phyloP scores from a whole-genome alignment of 2,888 invertebrate genomes.

The Trachelus tabidus region DNA sequence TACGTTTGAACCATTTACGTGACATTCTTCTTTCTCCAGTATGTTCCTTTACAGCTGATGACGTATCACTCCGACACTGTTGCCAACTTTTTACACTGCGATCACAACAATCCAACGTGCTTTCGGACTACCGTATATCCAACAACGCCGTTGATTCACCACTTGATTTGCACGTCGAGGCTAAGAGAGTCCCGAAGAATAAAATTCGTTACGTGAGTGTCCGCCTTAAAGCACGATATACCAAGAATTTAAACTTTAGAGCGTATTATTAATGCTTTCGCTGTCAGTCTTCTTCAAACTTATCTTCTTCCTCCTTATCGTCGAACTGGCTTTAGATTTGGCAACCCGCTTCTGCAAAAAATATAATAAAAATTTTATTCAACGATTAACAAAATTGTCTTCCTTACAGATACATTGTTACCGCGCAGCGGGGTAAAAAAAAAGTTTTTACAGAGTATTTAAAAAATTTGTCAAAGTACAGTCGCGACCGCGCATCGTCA shows the following conservation, averaged over 20 bases:
- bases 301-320: not conserved
- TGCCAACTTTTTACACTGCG: not conserved
- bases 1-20: conserved; percentile 43
- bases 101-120: not conserved
- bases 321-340: not conserved
- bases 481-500: not conserved
- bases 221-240: not conserved
- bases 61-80: not conserved
- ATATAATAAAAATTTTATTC: not conserved
- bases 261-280: not conserved
- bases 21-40: conserved; percentile 56
- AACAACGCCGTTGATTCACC: not conserved
- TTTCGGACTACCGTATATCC: not conserved
- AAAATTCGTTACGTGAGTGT: not conserved
- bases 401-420: too few relatives aligned
- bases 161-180: not conserved
- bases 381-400: too few relatives aligned
- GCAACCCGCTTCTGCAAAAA: not conserved
- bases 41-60: conserved; percentile 18
- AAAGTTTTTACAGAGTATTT: too few relatives aligned
- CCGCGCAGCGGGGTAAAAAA: accelerated
- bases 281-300: not conserved
- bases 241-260: not conserved
- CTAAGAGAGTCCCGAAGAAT: not conserved
- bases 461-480: too few relatives aligned